phyloP scores from a whole-genome alignment of 2,113 vertebrate species.

The Pangasianodon hypophthalmus region DNA sequence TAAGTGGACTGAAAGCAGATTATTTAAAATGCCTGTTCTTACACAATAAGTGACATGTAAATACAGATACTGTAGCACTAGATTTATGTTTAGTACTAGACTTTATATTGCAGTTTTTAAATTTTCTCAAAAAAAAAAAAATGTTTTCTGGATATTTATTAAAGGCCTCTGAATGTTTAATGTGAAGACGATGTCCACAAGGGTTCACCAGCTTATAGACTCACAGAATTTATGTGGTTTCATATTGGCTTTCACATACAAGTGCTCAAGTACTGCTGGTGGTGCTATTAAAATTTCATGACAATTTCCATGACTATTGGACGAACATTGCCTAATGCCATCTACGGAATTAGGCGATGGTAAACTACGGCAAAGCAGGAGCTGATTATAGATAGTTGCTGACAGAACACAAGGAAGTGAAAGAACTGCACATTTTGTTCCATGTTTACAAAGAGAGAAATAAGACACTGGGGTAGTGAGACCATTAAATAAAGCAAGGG shows the following conservation, averaged over 20 bases:
- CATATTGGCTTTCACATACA: neutral
- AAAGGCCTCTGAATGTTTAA: neutral
- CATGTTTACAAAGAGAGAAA: neutral
- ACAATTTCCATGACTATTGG: neutral
- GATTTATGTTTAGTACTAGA: neutral
- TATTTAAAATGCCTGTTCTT: neutral
- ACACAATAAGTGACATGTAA: neutral
- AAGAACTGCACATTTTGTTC: neutral
- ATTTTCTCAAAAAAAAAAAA: neutral
- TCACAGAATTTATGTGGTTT: neutral
- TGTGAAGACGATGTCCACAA: neutral
- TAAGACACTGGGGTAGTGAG: neutral
- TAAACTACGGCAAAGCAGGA: no score
- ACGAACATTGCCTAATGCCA: neutral
- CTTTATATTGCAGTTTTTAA: neutral
- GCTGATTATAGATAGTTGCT: neutral
- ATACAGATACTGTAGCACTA: neutral
- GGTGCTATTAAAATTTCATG: neutral
- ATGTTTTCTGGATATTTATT: neutral
- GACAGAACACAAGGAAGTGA: neutral
- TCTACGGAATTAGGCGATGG: no score
- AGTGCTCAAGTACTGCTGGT: neutral
- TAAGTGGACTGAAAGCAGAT: neutral
- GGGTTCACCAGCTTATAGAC: neutral
- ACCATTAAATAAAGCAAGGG: neutral